A percentile compares a stretch with the other conserved stretches of the same genome.
Evolutionary conservation across 2,888 invertebrate genomes (phyloP).

Genomic region (Phragmatobia fuliginosa): DNA sequence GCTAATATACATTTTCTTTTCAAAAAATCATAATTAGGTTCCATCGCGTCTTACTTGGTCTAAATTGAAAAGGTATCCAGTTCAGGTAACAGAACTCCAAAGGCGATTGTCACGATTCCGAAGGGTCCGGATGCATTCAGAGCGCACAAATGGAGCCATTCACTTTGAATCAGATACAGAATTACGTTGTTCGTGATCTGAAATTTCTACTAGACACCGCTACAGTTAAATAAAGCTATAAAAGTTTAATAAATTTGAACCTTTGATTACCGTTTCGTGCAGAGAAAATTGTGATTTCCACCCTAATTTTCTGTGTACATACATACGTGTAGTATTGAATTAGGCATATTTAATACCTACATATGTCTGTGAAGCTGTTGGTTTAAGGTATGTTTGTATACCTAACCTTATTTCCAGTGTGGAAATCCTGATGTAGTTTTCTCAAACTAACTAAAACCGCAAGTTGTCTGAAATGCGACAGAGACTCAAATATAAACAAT

Average conservation of each 20-base stretch:
- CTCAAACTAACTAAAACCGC: not conserved
- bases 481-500: not conserved
- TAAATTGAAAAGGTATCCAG: conserved; percentile 47
- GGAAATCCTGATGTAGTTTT: not conserved
- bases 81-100: conserved; percentile 52
- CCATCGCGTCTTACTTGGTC: conserved; percentile 38
- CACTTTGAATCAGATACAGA: conserved; percentile 74
- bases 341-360: not conserved
- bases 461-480: not conserved
- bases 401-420: no score
- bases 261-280: conserved; percentile 39
- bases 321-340: not conserved
- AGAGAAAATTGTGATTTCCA: conserved; percentile 25
- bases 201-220: conserved; percentile 60
- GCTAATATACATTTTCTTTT: not conserved
- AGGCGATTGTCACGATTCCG: conserved; percentile 61
- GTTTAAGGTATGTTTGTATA: no score
- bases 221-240: conserved; percentile 52
- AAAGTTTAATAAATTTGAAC: conserved; percentile 43
- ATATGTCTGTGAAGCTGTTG: not conserved
- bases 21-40: conserved; percentile 21
- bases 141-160: conserved; percentile 70
- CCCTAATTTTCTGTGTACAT: conserved; percentile 15
- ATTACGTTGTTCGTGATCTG: conserved; percentile 72
- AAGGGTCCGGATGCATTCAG: conserved; percentile 78